Evolutionary conservation across 2,113 vertebrate genomes (phyloP).

Genomic region (Gopherus evgoodei): DNA sequence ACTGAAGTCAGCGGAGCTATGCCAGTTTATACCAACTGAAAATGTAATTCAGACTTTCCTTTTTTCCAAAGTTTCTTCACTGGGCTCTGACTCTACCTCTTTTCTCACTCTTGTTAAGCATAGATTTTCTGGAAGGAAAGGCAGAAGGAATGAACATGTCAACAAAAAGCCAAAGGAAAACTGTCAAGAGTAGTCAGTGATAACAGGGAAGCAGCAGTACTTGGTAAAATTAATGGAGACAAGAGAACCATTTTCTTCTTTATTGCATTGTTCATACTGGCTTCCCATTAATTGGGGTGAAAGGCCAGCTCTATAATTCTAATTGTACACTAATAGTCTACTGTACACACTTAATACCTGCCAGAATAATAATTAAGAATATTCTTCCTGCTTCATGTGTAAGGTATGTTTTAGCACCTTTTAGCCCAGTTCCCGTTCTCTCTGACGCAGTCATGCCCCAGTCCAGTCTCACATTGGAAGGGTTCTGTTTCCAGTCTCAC

Average conservation of each 20-base stretch:
- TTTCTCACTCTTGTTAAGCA: neutral
- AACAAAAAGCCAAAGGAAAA: neutral
- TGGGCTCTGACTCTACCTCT: neutral
- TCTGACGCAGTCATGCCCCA: neutral
- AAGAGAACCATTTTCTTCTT: neutral
- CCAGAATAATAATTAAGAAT: neutral
- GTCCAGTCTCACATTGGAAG: neutral
- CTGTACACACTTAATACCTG: neutral
- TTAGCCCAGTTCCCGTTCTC: neutral
- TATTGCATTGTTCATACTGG: neutral
- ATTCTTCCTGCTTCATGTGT: neutral
- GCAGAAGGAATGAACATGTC: neutral
- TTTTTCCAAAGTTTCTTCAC: neutral
- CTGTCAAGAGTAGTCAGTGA: neutral
- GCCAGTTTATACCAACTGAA: neutral
- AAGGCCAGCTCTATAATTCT: conserved; percentile 8
- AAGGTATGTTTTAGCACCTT: neutral
- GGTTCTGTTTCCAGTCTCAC: neutral
- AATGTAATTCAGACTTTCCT: neutral
- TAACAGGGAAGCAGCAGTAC: neutral
- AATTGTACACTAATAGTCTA: conserved; percentile 4
- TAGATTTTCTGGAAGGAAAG: neutral
- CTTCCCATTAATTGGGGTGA: neutral
- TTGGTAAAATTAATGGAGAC: neutral
- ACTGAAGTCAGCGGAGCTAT: neutral